phyloP scores from a whole-genome alignment of 2,888 invertebrate genomes.

The Apodemia zela region DNA sequence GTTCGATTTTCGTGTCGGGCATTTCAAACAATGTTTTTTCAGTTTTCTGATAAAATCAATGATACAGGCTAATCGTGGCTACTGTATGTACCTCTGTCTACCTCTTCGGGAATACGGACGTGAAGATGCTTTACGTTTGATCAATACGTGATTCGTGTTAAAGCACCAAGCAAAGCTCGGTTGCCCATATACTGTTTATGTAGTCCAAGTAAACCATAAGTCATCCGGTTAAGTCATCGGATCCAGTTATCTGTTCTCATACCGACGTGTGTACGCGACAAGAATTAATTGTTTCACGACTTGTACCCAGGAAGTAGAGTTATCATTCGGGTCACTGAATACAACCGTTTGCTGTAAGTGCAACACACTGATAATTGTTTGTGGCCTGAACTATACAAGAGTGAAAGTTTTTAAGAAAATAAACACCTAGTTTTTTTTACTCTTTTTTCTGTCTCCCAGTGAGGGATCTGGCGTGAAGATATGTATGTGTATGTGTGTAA shows the following conservation, averaged over 20 bases:
- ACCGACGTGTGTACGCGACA: constrained; percentile 14
- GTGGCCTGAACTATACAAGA: not conserved
- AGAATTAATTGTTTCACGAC: constrained; percentile 12
- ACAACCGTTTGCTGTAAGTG: constrained; percentile 11
- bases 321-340: constrained; percentile 2
- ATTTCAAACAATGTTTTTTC: too few relatives aligned
- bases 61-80: too few relatives aligned
- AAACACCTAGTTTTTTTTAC: too few relatives aligned
- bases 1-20: too few relatives aligned
- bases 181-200: not conserved
- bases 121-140: too few relatives aligned
- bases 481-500: too few relatives aligned
- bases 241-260: not conserved
- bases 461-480: too few relatives aligned
- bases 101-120: too few relatives aligned
- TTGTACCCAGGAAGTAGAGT: not conserved
- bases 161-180: not conserved
- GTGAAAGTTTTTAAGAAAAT: not conserved
- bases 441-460: too few relatives aligned
- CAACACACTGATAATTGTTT: constrained; percentile 4
- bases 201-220: not conserved
- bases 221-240: constrained; percentile 1
- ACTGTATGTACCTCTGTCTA: too few relatives aligned
- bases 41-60: too few relatives aligned
- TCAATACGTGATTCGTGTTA: too few relatives aligned